These are phyloP conservation scores for Tringa solitaria DNA, from an alignment of 2,113 vertebrate species.

Conservation along the genomic window DNA sequence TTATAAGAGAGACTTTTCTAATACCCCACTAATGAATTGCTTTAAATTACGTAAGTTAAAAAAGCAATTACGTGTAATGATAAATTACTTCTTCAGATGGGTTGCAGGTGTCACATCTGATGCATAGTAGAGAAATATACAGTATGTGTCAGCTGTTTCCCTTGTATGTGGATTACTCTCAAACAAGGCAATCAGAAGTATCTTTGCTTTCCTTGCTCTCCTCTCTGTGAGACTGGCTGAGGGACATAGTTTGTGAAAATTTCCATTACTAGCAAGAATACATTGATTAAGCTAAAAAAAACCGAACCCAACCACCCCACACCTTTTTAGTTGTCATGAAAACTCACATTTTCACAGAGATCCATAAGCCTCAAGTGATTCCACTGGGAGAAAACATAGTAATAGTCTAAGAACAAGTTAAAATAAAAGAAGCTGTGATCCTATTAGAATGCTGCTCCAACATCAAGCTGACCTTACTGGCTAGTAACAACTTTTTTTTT, in stretches of 20 bases:
- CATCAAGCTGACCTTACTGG: not conserved
- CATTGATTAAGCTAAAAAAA: not conserved
- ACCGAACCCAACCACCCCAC: fast-evolving
- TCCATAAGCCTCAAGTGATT: not conserved
- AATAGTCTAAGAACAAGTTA: not conserved
- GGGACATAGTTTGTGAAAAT: not conserved
- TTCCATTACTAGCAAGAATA: not conserved
- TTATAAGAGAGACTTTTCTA: not conserved
- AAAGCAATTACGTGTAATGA: not conserved
- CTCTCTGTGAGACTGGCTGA: not conserved
- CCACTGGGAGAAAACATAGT: not conserved
- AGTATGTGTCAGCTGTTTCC: not conserved
- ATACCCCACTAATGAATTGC: not conserved
- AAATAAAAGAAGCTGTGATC: not conserved
- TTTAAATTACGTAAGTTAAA: conserved; percentile 22
- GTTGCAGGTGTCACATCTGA: conserved; percentile 16
- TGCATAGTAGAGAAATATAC: not conserved
- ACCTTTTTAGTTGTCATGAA: not conserved
- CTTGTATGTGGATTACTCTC: not conserved
- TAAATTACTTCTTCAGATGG: conserved; percentile 1
- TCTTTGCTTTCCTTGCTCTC: not conserved
- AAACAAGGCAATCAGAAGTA: not conserved
- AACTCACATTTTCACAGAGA: not conserved
- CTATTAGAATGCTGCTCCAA: not conserved
- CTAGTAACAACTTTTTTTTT: not conserved